phyloP scores from a whole-genome alignment of 2,113 vertebrate species.

The Lipotes vexillifer region DNA sequence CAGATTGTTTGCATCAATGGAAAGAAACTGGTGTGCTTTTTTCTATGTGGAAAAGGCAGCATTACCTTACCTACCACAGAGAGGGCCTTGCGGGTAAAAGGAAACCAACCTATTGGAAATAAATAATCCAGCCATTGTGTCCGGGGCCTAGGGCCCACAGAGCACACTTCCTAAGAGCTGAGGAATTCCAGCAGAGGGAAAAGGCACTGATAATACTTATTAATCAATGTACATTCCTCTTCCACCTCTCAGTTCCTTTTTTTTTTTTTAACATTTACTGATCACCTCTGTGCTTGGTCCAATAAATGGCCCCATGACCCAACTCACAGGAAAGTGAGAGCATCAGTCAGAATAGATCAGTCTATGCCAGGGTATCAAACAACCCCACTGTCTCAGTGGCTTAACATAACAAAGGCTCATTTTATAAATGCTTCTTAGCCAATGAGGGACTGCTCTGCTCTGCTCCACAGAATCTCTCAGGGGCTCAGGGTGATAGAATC shows the following conservation, averaged over 20 bases:
- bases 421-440: neutral
- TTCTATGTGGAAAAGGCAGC: neutral
- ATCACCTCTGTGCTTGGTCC: neutral
- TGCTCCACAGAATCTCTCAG: neutral
- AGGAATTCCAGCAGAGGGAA: neutral
- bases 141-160: rapidly evolving
- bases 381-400: neutral
- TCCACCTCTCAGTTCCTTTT: no score
- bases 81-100: neutral
- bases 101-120: neutral
- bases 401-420: neutral
- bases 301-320: neutral
- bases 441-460: neutral
- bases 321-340: neutral
- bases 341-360: neutral
- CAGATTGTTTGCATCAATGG: neutral
- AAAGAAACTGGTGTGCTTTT: neutral
- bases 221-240: neutral
- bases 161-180: neutral
- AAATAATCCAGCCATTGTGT: neutral
- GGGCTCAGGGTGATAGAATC: neutral
- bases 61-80: neutral
- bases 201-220: neutral
- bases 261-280: neutral
- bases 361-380: neutral